Conservation (phyloP, 2,113 vertebrate species). For the Alethe diademata region DNA sequence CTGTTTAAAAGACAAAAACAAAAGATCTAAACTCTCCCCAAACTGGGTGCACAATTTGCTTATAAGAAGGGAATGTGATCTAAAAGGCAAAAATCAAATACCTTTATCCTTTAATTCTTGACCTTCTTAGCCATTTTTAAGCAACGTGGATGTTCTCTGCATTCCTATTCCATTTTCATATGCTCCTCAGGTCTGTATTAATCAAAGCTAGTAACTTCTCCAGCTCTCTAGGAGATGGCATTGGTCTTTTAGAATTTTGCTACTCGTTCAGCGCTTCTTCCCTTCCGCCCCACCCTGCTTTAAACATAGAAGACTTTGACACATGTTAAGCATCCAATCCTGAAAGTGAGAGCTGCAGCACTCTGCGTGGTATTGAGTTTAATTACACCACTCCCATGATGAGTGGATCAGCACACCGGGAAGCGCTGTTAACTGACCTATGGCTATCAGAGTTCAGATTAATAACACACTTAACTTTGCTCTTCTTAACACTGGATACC, state of each 20-base stretch:
- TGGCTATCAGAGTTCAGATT: not conserved
- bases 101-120: not conserved
- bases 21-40: not conserved
- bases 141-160: not conserved
- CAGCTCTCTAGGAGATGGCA: not conserved
- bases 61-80: not conserved
- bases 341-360: not conserved
- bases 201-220: not conserved
- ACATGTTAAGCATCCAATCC: not conserved
- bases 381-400: not conserved
- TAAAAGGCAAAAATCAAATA: not conserved
- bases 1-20: not conserved
- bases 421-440: not conserved
- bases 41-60: not conserved
- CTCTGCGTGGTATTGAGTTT: not conserved
- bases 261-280: not conserved
- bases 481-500: not conserved
- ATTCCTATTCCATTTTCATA: not conserved
- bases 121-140: not conserved
- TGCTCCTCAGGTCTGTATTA: not conserved
- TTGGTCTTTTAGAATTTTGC: not conserved
- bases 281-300: not conserved
- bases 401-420: rapidly evolving
- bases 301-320: not conserved
- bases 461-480: not conserved